Evolutionary conservation across 2,113 vertebrate species (phyloP).

Genomic region (Crocuta crocuta): DNA sequence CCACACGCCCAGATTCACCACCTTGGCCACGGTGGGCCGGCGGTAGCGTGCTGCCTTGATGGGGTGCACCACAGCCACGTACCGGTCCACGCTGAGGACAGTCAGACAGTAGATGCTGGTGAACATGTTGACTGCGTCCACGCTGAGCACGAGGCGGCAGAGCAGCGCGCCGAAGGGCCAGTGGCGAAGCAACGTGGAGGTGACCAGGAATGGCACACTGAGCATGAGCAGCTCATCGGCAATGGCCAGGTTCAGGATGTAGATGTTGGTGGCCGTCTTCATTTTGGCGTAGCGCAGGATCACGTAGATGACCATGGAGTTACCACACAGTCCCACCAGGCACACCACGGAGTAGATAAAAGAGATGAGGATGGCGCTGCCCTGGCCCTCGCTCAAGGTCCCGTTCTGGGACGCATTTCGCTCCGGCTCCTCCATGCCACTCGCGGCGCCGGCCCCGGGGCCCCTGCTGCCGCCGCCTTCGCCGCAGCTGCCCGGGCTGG

Average conservation of each 20-base stretch:
- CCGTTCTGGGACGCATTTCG: conserved; percentile 85
- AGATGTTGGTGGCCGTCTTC: conserved; percentile 96
- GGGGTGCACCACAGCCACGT: conserved; percentile 94
- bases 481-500: conserved; percentile 78
- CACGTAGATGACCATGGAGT: conserved; percentile 96
- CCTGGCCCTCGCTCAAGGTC: conserved; percentile 90
- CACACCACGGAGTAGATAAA: conserved; percentile 96
- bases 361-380: conserved; percentile 94
- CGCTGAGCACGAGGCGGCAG: conserved; percentile 93
- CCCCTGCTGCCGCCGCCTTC: conserved; percentile 71
- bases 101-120: conserved; percentile 96
- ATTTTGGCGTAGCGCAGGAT: conserved; percentile 96
- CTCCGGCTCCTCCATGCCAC: conserved; percentile 81
- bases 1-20: conserved; percentile 94
- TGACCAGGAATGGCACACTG: conserved; percentile 94
- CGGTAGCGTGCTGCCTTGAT: conserved; percentile 94
- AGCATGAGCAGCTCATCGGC: conserved; percentile 95
- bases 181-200: conserved; percentile 93
- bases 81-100: conserved; percentile 94
- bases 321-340: conserved; percentile 93
- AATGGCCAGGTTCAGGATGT: conserved; percentile 94
- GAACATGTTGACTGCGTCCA: conserved; percentile 97
- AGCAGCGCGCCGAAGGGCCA: conserved; percentile 95
- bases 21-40: conserved; percentile 93
- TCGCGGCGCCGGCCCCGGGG: conserved; percentile 66